These are phyloP conservation scores for Pheucticus melanocephalus DNA, from an alignment of 2,113 vertebrate species.

Conservation along the genomic window DNA sequence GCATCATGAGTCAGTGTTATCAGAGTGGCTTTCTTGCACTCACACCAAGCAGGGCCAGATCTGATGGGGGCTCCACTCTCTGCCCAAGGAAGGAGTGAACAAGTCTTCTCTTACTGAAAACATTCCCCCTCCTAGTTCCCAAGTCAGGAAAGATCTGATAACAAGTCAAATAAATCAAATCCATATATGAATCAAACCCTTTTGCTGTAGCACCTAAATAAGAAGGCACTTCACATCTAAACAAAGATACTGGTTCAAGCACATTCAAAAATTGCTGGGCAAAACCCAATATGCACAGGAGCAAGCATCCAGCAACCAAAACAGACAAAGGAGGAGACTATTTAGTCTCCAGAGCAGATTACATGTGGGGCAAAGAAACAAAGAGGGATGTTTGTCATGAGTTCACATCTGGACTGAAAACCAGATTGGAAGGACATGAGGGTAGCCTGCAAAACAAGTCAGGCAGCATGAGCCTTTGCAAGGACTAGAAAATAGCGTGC, in stretches of 20 bases:
- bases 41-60: not conserved
- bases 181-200: not conserved
- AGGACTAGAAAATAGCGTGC: rapidly evolving
- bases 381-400: not conserved
- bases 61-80: not conserved
- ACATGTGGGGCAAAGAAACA: not conserved
- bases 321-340: not conserved
- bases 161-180: not conserved
- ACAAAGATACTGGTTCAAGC: not conserved
- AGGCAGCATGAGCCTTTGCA: rapidly evolving
- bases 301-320: not conserved
- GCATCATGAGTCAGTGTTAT: not conserved
- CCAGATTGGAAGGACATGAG: not conserved
- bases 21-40: not conserved
- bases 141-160: not conserved
- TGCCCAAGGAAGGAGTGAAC: not conserved
- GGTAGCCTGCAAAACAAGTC: not conserved
- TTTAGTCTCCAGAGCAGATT: not conserved
- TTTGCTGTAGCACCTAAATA: constrained; percentile 12
- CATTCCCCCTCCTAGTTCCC: not conserved
- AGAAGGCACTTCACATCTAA: constrained; percentile 35
- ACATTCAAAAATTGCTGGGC: not conserved
- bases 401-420: not conserved
- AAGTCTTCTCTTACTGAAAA: not conserved
- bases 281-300: not conserved